phyloP scores from a whole-genome alignment of 2,797 vertebrate species.

The Centropyge bicolor region DNA sequence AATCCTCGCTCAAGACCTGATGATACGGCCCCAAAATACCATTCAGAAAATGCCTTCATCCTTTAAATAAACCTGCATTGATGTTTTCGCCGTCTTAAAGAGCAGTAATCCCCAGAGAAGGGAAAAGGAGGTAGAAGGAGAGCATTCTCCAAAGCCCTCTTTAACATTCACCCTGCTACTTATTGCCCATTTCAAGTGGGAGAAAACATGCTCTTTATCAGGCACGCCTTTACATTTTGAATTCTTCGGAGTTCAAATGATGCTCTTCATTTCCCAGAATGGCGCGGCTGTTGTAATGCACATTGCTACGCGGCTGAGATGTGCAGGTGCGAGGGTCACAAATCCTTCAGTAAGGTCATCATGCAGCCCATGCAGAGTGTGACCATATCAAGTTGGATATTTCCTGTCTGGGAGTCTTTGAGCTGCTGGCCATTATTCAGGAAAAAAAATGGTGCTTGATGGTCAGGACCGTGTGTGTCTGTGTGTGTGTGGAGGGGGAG shows the following conservation, averaged over 20 bases:
- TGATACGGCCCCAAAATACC: slow-evolving; percentile 83
- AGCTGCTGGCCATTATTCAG: slow-evolving; percentile 57
- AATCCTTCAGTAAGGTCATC: slow-evolving; percentile 63
- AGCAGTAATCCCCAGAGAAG: slow-evolving; percentile 82
- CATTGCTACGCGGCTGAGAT: slow-evolving; percentile 53
- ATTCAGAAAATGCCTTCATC: slow-evolving; percentile 87
- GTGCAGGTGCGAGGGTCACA: slow-evolving; percentile 52
- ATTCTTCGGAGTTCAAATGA: slow-evolving; percentile 77
- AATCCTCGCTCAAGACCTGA: slow-evolving; percentile 85
- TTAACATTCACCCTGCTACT: slow-evolving; percentile 84
- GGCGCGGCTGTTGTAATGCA: slow-evolving; percentile 43
- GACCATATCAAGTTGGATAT: slow-evolving; percentile 46
- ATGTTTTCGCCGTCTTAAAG: slow-evolving; percentile 85
- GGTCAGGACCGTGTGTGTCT: slow-evolving; percentile 19
- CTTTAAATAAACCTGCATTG: slow-evolving; percentile 85
- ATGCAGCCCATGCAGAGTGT: slow-evolving; percentile 11
- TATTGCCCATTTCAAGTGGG: slow-evolving; percentile 79
- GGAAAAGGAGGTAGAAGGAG: slow-evolving; percentile 69
- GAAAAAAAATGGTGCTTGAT: slow-evolving; percentile 51
- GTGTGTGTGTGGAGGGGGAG: slow-evolving; percentile 8
- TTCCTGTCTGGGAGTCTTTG: slow-evolving; percentile 52
- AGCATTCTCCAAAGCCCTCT: slow-evolving; percentile 81
- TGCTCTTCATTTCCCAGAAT: slow-evolving; percentile 62
- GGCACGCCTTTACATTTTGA: slow-evolving; percentile 69
- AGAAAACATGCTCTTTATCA: slow-evolving; percentile 78